These are phyloP conservation scores for Pongo pygmaeus DNA, from an alignment of 2,113 vertebrate genomes.

Conservation along the genomic window DNA sequence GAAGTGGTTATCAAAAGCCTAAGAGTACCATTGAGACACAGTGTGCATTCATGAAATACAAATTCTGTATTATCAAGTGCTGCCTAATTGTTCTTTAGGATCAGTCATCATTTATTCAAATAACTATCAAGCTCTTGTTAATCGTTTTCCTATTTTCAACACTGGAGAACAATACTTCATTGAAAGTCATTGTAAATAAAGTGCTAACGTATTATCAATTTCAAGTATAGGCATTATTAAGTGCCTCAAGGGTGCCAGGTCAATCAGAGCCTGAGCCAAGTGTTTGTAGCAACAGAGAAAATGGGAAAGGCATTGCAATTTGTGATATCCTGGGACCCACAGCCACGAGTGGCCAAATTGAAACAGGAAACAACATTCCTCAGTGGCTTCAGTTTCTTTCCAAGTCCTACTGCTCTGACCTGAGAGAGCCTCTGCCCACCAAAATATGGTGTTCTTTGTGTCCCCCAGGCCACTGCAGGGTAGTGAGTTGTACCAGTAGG, in stretches of 20 bases:
- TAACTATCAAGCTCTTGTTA: not conserved
- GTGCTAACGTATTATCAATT: not conserved
- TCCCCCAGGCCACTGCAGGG: not conserved
- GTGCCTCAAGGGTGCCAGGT: not conserved
- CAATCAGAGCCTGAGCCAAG: not conserved
- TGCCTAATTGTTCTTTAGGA: not conserved
- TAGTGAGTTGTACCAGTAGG: not conserved
- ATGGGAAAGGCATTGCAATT: too few relatives aligned
- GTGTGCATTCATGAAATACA: not conserved
- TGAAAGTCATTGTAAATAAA: not conserved
- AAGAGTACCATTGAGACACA: not conserved
- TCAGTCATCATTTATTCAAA: not conserved
- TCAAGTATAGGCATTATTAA: not conserved
- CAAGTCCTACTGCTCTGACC: accelerated
- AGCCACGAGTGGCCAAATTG: too few relatives aligned
- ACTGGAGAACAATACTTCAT: not conserved
- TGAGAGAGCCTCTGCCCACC: not conserved
- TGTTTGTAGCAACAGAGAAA: not conserved
- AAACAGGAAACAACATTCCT: too few relatives aligned
- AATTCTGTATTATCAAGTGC: not conserved
- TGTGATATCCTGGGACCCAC: too few relatives aligned
- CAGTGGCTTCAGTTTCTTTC: not conserved
- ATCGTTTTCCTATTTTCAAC: not conserved
- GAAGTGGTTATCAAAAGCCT: not conserved
- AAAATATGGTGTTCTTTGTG: not conserved